A percentile compares a stretch with the other conserved stretches of the same genome.
Conservation (phyloP, 2,113 vertebrate genomes). For the Takifugu bimaculatus region DNA sequence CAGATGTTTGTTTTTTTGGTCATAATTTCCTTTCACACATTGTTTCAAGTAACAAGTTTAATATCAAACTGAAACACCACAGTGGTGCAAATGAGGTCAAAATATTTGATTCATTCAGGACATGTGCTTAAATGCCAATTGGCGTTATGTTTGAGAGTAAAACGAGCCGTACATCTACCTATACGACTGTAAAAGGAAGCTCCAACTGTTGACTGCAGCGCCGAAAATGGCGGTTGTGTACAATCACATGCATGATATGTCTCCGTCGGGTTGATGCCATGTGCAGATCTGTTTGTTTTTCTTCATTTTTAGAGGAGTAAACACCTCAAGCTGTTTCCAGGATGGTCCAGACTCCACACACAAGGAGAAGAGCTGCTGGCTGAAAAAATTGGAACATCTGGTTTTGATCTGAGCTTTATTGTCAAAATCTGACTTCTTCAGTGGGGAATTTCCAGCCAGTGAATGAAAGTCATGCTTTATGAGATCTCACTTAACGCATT, state of each 20-base stretch:
- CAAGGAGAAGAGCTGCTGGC: slow-evolving; percentile 9
- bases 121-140: too few relatives aligned
- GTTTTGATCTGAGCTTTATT: slow-evolving; percentile 36
- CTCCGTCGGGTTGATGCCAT: slow-evolving; percentile 12
- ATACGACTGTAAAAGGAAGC: too few relatives aligned
- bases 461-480: neutral
- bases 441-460: slow-evolving; percentile 10
- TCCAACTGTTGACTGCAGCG: too few relatives aligned
- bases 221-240: too few relatives aligned
- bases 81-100: neutral
- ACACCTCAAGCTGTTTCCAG: slow-evolving; percentile 10
- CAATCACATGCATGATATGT: slow-evolving; percentile 2
- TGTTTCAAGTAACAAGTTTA: neutral
- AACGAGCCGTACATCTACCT: too few relatives aligned
- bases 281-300: slow-evolving; percentile 1
- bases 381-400: slow-evolving; percentile 59
- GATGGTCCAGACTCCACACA: neutral
- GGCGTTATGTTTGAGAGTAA: too few relatives aligned
- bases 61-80: neutral
- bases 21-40: neutral
- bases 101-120: too few relatives aligned
- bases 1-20: neutral
- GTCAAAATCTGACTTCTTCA: slow-evolving; percentile 29
- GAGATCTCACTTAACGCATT: neutral
- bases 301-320: neutral